These are phyloP conservation scores for Acrobasis consociella DNA, from an alignment of 2,888 invertebrate genomes.

Conservation along the genomic window DNA sequence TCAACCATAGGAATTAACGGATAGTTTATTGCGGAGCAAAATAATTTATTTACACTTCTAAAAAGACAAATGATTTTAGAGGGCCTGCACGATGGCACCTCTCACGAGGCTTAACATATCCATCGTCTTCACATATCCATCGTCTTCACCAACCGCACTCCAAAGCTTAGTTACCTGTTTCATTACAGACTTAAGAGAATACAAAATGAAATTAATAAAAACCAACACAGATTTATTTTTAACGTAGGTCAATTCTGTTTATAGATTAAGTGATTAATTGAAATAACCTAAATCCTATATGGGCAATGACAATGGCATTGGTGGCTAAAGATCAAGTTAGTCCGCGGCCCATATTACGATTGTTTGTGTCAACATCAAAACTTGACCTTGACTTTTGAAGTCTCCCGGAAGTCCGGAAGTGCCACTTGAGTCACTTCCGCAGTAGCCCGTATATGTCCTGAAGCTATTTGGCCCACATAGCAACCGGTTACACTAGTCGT, in stretches of 20 bases:
- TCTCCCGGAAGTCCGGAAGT: conserved; percentile 64
- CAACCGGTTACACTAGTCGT: conserved; percentile 49
- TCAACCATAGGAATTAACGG: no score
- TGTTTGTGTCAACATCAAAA: conserved; percentile 37
- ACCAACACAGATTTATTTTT: neutral
- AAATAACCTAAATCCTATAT: conserved; percentile 3
- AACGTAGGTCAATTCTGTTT: neutral
- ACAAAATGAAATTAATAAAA: neutral
- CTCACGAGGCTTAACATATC: no score
- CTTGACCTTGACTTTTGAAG: conserved; percentile 49
- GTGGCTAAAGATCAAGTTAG: conserved; percentile 10
- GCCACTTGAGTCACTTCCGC: conserved; percentile 46
- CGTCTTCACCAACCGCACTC: no score
- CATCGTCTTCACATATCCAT: no score
- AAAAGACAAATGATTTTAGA: no score
- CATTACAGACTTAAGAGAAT: neutral
- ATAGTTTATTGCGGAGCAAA: no score
- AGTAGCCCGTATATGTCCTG: conserved; percentile 37
- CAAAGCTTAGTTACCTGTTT: no score
- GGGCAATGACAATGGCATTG: conserved; percentile 12
- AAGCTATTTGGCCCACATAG: conserved; percentile 37
- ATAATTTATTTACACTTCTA: no score
- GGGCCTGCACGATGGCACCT: no score
- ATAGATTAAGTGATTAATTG: conserved; percentile 6
- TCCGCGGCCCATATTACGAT: conserved; percentile 15